phyloP scores from a whole-genome alignment of 2,113 vertebrate genomes.

The Zosterops japonicus region DNA sequence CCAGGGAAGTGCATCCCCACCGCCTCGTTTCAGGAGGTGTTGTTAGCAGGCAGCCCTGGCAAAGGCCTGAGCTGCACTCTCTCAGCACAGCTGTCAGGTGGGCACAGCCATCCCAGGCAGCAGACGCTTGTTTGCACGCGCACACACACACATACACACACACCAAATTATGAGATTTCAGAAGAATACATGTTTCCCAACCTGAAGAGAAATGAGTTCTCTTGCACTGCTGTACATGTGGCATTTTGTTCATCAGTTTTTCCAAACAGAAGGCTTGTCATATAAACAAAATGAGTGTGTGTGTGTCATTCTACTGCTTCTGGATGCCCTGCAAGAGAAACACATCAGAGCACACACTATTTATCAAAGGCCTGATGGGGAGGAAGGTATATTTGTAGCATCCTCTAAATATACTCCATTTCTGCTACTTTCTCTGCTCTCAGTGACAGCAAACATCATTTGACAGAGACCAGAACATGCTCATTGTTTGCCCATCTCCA shows the following conservation, averaged over 20 bases:
- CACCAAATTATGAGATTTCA: not conserved
- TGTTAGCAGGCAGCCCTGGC: not conserved
- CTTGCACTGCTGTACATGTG: not conserved
- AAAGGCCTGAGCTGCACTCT: not conserved
- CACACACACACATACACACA: no score
- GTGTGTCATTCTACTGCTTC: not conserved
- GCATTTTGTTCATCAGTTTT: constrained; percentile 22
- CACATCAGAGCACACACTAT: not conserved
- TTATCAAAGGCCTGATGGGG: constrained; percentile 30
- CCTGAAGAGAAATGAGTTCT: not conserved
- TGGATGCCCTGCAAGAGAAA: not conserved
- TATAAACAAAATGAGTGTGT: constrained; percentile 2
- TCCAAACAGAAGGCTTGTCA: not conserved
- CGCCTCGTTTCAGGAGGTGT: fast-evolving
- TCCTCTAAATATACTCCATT: not conserved
- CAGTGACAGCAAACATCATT: not conserved
- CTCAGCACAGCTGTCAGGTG: not conserved
- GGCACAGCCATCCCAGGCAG: not conserved
- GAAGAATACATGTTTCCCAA: not conserved
- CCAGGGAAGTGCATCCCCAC: fast-evolving
- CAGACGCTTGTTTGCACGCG: fast-evolving
- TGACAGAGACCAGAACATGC: constrained; percentile 41
- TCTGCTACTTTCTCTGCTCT: not conserved
- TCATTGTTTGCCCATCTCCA: not conserved
- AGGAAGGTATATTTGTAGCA: constrained; percentile 7